Evolutionary conservation across 2,797 vertebrate genomes (phyloP).

Genomic region (Spea hammondii): DNA sequence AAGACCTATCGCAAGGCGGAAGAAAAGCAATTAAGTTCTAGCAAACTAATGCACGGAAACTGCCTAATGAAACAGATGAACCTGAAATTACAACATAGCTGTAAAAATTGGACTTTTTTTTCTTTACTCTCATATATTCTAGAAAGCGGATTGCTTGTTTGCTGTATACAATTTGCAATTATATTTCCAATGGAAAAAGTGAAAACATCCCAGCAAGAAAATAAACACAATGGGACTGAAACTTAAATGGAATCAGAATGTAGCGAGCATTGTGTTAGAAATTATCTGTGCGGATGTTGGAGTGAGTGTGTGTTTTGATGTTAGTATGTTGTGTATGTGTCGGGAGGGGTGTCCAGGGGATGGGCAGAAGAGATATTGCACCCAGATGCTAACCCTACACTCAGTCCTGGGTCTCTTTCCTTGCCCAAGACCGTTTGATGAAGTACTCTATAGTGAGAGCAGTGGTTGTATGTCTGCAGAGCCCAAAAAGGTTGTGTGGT

Average conservation of each 20-base stretch:
- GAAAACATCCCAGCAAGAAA: background rate
- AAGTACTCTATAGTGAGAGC: too few species aligned
- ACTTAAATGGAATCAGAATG: background rate
- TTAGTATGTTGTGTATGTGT: too few species aligned
- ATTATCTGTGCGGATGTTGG: too few species aligned
- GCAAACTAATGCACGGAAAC: conserved; percentile 12
- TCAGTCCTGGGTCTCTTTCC: too few species aligned
- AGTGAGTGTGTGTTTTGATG: too few species aligned
- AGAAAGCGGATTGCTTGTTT: background rate
- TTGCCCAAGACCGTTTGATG: too few species aligned
- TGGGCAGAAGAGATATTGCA: too few species aligned
- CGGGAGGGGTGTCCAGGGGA: too few species aligned
- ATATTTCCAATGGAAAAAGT: background rate
- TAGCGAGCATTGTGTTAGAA: background rate
- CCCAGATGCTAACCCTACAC: too few species aligned
- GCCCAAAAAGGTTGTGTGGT: too few species aligned
- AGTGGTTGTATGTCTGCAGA: too few species aligned
- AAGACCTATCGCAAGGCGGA: conserved; percentile 20
- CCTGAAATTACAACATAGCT: conserved; percentile 22
- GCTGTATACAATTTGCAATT: background rate
- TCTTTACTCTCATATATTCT: background rate
- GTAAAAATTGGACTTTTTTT: conserved; percentile 7
- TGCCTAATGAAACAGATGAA: conserved; percentile 41
- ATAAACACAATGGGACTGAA: background rate
- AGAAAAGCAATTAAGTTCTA: conserved; percentile 44